Percentiles rank a stretch among this genome's conserved stretches.
Evolutionary conservation across 2,797 vertebrate genomes (phyloP).

Genomic region (Onychomys leucogaster): DNA sequence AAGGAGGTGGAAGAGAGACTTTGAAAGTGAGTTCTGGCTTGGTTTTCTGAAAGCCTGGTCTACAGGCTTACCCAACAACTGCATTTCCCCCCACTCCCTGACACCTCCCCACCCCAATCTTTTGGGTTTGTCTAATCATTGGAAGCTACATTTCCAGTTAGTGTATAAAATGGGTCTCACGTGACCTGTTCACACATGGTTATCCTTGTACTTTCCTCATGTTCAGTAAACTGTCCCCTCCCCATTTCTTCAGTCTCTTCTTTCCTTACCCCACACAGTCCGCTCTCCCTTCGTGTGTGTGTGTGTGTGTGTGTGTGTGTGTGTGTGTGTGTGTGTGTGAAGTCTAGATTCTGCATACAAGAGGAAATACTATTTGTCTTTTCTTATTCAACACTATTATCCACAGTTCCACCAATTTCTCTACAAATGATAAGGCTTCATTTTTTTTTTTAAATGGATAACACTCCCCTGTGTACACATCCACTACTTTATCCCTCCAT

Average conservation of each 20-base stretch:
- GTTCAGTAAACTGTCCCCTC: neutral
- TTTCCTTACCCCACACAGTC: neutral
- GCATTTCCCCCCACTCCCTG: neutral
- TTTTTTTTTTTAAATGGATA: neutral
- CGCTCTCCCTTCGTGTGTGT: neutral
- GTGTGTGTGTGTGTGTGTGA: neutral
- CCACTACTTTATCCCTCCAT: neutral
- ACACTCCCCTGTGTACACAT: neutral
- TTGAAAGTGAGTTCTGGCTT: slow-evolving; percentile 87
- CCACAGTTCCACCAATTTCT: neutral
- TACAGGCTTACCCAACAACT: neutral
- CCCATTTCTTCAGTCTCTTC: neutral
- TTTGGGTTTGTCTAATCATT: neutral
- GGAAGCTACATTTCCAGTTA: neutral
- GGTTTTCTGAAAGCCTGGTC: neutral
- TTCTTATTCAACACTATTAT: neutral
- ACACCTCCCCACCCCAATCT: neutral
- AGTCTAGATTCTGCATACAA: neutral
- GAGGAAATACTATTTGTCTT: neutral
- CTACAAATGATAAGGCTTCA: neutral
- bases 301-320: neutral
- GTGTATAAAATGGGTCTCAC: neutral
- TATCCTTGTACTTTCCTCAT: neutral
- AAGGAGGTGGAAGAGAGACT: slow-evolving; percentile 90
- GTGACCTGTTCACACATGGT: neutral